Evolutionary conservation across 2,888 invertebrate genomes (phyloP), one percentile per base, ranked within the genome.

Genomic region (Habrosyne pyritoides): DNA sequence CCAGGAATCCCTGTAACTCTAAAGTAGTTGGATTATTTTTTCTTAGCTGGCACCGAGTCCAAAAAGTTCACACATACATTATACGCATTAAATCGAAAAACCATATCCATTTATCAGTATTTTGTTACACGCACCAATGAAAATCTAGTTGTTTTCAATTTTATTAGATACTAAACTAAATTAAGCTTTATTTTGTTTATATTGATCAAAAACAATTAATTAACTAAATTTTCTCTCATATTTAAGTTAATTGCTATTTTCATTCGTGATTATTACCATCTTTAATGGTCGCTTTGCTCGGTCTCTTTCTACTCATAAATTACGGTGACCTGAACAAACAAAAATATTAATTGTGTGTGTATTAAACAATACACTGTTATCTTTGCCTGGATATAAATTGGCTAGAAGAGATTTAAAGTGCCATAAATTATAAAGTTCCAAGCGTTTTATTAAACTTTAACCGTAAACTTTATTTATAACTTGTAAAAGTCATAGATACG

Each of bases 311-410:
- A 55, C 66, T 69, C 65, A 72, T 71, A 76, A 79, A 79, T 76
- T 73, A 81, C 70, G 71, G 73, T 71, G 83, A 75, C 87, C 87
- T 81, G 81, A 86, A 79, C 77, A 86, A 84, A 87, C 86, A 85
- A 83, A 84, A 85, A 84, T 86, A 84, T 85, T 86, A 85, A 87
- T 86, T 83, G 77, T 73, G 73, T 77, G 71, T 79, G 64, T 70
- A 67, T 69, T 73, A 69, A 56, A 65, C 58, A 42, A 54, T 54
- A 70, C 70, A 65, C 60, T 68, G 66, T 67, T 71, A 49, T 55
- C 52, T 18, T 48, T 21, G 24, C 57, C 47, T 42, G 26, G 58
- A 59, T 48, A 36, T 56, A 59, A 28, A 21, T 12, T 26, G 51
- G 53, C 71, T 73, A 33, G 73, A 77, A 69, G 62, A 51, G 60